A percentile compares a stretch with the other conserved stretches of the same genome.
Conservation (phyloP, 2,797 vertebrate species). For the Enteromius fasciolatus region DNA sequence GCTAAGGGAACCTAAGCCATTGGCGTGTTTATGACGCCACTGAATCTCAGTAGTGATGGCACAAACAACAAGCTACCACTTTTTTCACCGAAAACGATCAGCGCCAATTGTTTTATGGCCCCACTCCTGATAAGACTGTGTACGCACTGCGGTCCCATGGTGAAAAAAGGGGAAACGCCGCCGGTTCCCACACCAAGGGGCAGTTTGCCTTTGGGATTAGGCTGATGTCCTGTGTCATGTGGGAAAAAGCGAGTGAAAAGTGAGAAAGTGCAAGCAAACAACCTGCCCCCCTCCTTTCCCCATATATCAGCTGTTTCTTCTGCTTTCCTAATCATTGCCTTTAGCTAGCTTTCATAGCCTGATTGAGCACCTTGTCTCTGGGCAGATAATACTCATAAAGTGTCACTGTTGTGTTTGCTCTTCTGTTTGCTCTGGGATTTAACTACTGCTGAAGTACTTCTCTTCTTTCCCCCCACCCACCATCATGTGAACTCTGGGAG, state of each 20-base stretch:
- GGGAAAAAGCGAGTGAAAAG: constrained; percentile 72
- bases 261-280: constrained; percentile 65
- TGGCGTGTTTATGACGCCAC: constrained; percentile 84
- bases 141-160: constrained; percentile 75
- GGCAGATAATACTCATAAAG: constrained; percentile 68
- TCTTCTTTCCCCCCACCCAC: constrained; percentile 32
- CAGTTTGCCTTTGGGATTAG: constrained; percentile 85
- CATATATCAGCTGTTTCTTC: constrained; percentile 59
- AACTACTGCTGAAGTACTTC: constrained; percentile 51
- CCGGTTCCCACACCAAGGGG: constrained; percentile 87
- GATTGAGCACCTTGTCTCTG: constrained; percentile 62
- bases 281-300: constrained; percentile 16
- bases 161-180: constrained; percentile 84
- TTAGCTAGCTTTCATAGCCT: constrained; percentile 66
- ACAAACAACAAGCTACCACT: constrained; percentile 82
- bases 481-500: constrained; percentile 45
- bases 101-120: constrained; percentile 87
- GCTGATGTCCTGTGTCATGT: constrained; percentile 77
- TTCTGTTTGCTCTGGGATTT: constrained; percentile 66
- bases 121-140: constrained; percentile 79
- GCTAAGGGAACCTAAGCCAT: constrained; percentile 57
- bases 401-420: constrained; percentile 60
- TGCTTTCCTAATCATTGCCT: constrained; percentile 62
- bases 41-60: constrained; percentile 78
- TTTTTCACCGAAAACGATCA: constrained; percentile 79